Base-by-base conservation (phyloP, 2,888 invertebrate species). In the Peribatodes rhomboidaria region DNA sequence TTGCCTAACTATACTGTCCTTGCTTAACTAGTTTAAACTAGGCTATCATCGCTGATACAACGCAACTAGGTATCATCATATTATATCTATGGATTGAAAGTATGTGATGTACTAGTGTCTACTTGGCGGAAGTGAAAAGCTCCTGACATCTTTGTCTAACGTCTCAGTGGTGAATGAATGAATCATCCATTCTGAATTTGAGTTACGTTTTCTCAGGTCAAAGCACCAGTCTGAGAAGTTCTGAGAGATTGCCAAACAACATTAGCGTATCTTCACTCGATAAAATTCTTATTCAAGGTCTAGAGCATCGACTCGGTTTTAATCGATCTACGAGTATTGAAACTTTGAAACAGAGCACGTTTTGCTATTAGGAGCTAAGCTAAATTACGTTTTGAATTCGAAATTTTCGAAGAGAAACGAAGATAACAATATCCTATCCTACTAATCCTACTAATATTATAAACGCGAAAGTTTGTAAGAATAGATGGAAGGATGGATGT, bases 271-370 rank as follows among this genome's bases (percentile, higher is more conserved):
- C 33, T 4, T 10, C 13, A 50, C 33, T 35, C 50, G 0, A 33
- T 50, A 18, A 50, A 39, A 14, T 41, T 31, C 27, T 39, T 54
- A 54, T 41, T 54, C 39, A 54, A 54, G 54, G 41, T 16, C 41
- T 27, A 41, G 14, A 35, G 16, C 50, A 50, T 33, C 33, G 50
- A 35, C 33, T 33, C 35, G 11, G 1, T 7, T 13, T 50, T 10
- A 50, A 33, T 50, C 16, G 16, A 33, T 16, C 18, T 18, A n/a
- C n/a, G n/a, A n/a, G n/a, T n/a, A n/a, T 33, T 35, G 14, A 6
- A 33, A 18, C 18, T 50, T 14, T 1, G n/a, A n/a, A n/a, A 16
- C 50, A 11, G 18, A 33, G 16, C 50, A 35, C 33, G 33, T 49
- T 33, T 18, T 49, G 11, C n/a, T 13, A 49, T 49, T 49, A 49